Evolutionary conservation across 2,888 invertebrate genomes (phyloP), one percentile per base, ranked within the genome.

Genomic region (Agrotis puta): DNA sequence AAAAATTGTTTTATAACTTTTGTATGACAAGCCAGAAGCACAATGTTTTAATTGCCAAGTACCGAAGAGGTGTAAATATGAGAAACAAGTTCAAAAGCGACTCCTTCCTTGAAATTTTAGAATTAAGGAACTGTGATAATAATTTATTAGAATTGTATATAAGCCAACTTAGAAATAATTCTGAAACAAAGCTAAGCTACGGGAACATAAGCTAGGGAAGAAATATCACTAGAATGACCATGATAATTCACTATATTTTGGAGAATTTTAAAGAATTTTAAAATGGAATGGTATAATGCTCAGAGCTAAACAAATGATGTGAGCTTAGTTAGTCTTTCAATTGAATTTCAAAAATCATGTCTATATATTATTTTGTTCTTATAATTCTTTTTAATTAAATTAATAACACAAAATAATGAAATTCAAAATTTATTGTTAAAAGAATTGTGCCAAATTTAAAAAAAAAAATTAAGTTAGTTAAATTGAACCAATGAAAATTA

Each of bases 1-100:
- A 96, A 86, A 93, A 93, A 83, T 70, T 95, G 50, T 96, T 96
- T 88, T 96, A 96, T 84, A 91, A 94, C 79, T 96, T 95, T 84
- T 96, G 96, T 86, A 81, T 89, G 51, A 88, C 84, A 61, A 93
- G 90, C 82, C 94, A 94, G 86, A 92, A 83, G 45, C 88, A 88
- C 65, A 87, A 94, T 79, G 85, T 93, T 63, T 86, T 96, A 39
- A 88, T 93, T 33, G 92, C 90, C 24, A 88, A 91, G 58, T 95
- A 93, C 84, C 82, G 85, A 68, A 92, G 93, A 85, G 87, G 90
- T 82, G 72, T 87, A 2, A 96, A 96, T 84, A 88, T 76, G 20
- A 93, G 96, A 79, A 94, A 88, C 58, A 91, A 89, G 75, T 93
- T 94, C 84, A 92, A 89, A 82, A 88, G 82, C 83, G 92, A 93